phyloP scores from a whole-genome alignment of 2,797 vertebrate genomes.

The Gallirallus australis region DNA sequence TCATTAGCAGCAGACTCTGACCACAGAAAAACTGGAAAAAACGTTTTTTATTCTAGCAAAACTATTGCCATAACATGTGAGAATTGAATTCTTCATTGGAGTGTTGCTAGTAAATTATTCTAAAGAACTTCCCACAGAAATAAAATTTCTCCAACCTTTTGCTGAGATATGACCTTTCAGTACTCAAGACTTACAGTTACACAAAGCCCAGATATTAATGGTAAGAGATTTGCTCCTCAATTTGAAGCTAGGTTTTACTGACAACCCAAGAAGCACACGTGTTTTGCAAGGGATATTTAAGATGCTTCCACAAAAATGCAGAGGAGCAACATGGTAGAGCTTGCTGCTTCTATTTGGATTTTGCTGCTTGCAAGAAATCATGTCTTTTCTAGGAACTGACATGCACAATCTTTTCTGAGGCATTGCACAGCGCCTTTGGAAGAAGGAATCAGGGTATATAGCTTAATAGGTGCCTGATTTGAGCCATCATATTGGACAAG shows the following conservation, averaged over 20 bases:
- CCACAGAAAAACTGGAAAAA: neutral
- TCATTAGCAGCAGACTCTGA: constrained; percentile 6
- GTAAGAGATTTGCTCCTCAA: neutral
- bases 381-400: neutral
- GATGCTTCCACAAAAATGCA: neutral
- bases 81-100: neutral
- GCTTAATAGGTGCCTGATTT: neutral
- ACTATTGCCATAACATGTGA: neutral
- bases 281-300: neutral
- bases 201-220: neutral
- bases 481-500: neutral
- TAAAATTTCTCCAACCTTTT: neutral
- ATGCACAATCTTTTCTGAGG: neutral
- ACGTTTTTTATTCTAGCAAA: neutral
- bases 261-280: neutral
- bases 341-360: neutral
- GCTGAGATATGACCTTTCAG: neutral
- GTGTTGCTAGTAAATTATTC: neutral
- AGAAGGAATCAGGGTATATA: neutral
- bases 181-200: neutral
- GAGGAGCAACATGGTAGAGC: neutral
- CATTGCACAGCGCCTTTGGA: neutral
- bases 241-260: neutral
- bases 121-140: neutral
- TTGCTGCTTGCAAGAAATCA: neutral